Evolutionary conservation across 2,113 vertebrate species (phyloP).

Genomic region (Prionailurus viverrinus): DNA sequence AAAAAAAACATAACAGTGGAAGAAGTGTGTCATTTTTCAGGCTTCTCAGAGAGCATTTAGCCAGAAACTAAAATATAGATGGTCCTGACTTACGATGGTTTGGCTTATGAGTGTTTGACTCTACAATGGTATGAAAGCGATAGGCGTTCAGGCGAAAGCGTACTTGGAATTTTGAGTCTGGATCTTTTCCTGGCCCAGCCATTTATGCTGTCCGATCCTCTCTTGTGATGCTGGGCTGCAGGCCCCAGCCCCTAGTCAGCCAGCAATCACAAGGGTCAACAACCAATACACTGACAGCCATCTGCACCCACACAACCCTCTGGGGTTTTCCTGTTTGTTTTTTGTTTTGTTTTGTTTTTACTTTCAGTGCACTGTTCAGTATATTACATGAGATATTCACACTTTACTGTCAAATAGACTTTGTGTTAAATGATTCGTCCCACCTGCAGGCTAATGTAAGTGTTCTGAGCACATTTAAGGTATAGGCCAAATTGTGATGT

Average conservation of each 20-base stretch:
- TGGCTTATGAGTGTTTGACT: neutral
- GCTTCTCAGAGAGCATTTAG: conserved; percentile 43
- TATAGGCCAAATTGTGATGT: neutral
- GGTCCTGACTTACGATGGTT: neutral
- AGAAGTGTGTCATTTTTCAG: conserved; percentile 36
- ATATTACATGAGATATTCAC: neutral
- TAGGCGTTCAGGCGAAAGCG: neutral
- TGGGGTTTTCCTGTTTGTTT: neutral
- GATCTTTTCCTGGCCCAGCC: neutral
- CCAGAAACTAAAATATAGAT: neutral
- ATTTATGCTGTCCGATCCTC: neutral
- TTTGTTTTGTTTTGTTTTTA: neutral
- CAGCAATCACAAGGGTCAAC: neutral
- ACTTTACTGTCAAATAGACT: neutral
- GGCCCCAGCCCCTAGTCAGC: neutral
- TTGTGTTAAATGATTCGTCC: neutral
- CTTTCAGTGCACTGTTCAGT: neutral
- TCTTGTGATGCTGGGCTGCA: neutral
- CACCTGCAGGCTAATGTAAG: neutral
- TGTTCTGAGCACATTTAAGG: neutral
- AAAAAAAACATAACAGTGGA: conserved; percentile 21
- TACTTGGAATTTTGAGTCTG: neutral
- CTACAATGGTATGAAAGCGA: neutral
- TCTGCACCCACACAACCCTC: neutral
- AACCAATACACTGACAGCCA: neutral